These are phyloP conservation scores for Drosophila paulistorum DNA, from an alignment of 1,140 invertebrate genomes.

Conservation along the genomic window DNA sequence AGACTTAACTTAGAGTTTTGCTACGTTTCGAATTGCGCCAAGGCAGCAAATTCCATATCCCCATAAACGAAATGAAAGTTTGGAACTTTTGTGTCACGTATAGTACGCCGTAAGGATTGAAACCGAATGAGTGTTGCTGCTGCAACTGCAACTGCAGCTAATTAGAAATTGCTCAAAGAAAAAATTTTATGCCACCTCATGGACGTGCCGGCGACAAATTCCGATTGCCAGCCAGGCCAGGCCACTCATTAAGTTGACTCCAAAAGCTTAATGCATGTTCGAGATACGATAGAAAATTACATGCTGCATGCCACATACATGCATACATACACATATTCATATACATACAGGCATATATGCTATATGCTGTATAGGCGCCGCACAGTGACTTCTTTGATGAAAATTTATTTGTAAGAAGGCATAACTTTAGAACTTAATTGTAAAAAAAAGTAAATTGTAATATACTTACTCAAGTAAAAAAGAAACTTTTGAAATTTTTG, in stretches of 20 bases:
- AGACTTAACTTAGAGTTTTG: not conserved
- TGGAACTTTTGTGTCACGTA: conserved; percentile 47
- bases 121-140: not conserved
- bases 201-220: conserved; percentile 34
- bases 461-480: no score
- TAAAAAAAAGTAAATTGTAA: no score
- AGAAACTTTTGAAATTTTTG: no score
- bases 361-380: not conserved
- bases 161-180: conserved; percentile 52
- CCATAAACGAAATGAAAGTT: conserved; percentile 20
- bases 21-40: conserved; percentile 1
- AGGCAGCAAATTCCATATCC: not conserved
- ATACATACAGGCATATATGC: no score
- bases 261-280: not conserved
- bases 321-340: no score
- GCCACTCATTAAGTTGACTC: conserved; percentile 38
- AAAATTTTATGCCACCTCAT: conserved; percentile 57
- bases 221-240: conserved; percentile 7
- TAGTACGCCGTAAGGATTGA: conserved; percentile 42
- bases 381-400: no score
- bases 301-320: not conserved
- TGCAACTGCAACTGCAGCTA: conserved; percentile 42
- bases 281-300: conserved; percentile 8
- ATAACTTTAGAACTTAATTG: no score
- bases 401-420: no score